A percentile compares a stretch with the other conserved stretches of the same genome.
These are phyloP conservation scores for Proisotoma minuta DNA, from an alignment of 2,888 invertebrate species.

Conservation along the genomic window DNA sequence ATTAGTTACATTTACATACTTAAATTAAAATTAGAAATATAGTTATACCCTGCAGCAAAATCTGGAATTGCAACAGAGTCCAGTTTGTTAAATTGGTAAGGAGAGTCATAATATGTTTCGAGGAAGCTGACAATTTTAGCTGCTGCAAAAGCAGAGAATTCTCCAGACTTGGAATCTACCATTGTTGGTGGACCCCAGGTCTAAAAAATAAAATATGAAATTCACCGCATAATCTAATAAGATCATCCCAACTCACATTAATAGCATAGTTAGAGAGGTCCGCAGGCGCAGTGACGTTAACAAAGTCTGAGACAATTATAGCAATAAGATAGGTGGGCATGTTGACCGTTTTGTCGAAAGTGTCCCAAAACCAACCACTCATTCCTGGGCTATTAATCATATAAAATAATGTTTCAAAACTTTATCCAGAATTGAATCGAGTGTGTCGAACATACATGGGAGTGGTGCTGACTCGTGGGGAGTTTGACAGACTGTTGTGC, in stretches of 20 bases:
- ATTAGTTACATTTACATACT: no score
- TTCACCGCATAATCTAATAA: no score
- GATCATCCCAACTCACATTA: constrained; percentile 18
- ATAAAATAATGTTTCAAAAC: background rate
- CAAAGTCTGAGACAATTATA: constrained; percentile 36
- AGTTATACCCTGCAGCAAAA: constrained; percentile 24
- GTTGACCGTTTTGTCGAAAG: constrained; percentile 13
- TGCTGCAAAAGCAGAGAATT: constrained; percentile 26
- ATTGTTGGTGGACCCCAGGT: constrained; percentile 36
- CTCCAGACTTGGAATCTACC: constrained; percentile 15
- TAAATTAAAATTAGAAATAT: background rate
- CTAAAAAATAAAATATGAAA: no score
- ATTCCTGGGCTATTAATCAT: constrained; percentile 9
- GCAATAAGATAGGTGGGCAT: constrained; percentile 38
- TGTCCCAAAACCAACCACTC: constrained; percentile 34
- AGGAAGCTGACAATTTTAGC: constrained; percentile 22
- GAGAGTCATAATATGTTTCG: constrained; percentile 20
- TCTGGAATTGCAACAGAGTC: constrained; percentile 31
- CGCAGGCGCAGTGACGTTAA: constrained; percentile 13
- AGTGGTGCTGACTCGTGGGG: background rate
- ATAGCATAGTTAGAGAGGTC: constrained; percentile 20
- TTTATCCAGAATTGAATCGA: background rate
- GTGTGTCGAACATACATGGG: background rate
- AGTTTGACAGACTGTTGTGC: constrained; percentile 18
- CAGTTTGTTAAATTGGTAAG: constrained; percentile 27